Percentiles rank a stretch among this genome's conserved stretches.
phyloP scores from a whole-genome alignment of 2,113 vertebrate genomes.

The Phasianus colchicus region DNA sequence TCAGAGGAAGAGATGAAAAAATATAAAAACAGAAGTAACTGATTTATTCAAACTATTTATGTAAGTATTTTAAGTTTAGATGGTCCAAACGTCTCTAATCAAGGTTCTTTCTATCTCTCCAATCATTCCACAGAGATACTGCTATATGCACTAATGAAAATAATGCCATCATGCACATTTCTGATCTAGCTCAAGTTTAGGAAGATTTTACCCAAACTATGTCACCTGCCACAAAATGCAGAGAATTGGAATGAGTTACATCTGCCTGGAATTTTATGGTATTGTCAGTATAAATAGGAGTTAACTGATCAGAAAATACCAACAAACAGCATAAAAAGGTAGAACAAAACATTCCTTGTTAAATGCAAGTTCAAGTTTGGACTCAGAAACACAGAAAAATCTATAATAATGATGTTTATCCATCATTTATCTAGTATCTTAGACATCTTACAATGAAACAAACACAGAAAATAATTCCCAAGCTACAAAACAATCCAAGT shows the following conservation, averaged over 20 bases:
- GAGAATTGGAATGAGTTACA: background rate
- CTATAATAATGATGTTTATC: slow-evolving; percentile 68
- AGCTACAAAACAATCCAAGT: slow-evolving; percentile 24
- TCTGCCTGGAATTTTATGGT: background rate
- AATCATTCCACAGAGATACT: background rate
- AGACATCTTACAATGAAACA: slow-evolving; percentile 36
- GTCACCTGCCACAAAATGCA: background rate
- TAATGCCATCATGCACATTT: background rate
- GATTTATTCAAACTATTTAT: background rate
- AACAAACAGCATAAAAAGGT: slow-evolving; percentile 11
- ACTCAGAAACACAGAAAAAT: slow-evolving; percentile 69
- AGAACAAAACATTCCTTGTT: slow-evolving; percentile 68
- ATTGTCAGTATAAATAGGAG: background rate
- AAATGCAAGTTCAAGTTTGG: slow-evolving; percentile 68
- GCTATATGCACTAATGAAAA: background rate
- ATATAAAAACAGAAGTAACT: background rate
- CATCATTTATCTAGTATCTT: slow-evolving; percentile 46
- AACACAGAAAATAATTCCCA: slow-evolving; percentile 47
- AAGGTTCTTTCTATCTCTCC: background rate
- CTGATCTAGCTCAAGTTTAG: background rate
- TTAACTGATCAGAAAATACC: slow-evolving; percentile 28
- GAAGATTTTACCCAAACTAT: background rate
- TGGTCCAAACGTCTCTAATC: background rate
- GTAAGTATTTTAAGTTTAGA: background rate
- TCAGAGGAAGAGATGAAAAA: background rate